Base-by-base conservation (phyloP, 2,888 invertebrate species). In the Charanyca ferruginea region DNA sequence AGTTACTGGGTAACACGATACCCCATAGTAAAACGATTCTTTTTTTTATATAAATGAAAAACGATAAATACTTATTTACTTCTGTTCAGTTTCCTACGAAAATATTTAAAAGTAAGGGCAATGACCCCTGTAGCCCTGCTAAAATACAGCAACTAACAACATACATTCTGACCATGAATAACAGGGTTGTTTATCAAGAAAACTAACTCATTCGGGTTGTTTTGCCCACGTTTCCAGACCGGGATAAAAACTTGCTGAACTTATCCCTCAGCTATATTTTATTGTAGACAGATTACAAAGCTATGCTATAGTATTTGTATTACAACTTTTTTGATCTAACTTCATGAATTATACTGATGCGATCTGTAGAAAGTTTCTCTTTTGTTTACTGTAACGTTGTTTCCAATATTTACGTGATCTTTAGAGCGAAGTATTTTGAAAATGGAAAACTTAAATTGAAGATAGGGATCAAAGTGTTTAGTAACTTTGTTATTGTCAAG, bases 291-390 rank as follows among this genome's bases (percentile, higher is more conserved):
- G 5, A 52, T 38, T 18, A 32, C 22, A 51, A 55, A 70, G 42
- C 35, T 32, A 45, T 44, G 38, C 16, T 16, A 35, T 25, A 45
- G 41, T 61, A 16, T 38, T 57, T 47, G 18, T 49, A 8, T 64
- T 25, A 35, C 13, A 79, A 76, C 63, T 75, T 79, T 75, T 69
- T 69, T 76, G 54, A 76, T 79, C 76, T 58, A 79, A 76, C 53
- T 76, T 68, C 63, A 44, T 61, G 60, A 66, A 62, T 73, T 48
- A 65, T 23, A 22, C n/a, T 42, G 60, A 64, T 60, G n/a, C 8
- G 44, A 53, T 53, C 22, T 47, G 53, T 28, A 8, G 8, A 32
- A 65, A 65, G 25, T 44, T 55, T 9, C 32, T 35, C 25, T 57
- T 49, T 53, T 49, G 47, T 73, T 60, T 28, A 9, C 5, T 16